Base-by-base conservation (phyloP, 1,140 invertebrate genomes). In the Drosophila pseudoananassae region DNA sequence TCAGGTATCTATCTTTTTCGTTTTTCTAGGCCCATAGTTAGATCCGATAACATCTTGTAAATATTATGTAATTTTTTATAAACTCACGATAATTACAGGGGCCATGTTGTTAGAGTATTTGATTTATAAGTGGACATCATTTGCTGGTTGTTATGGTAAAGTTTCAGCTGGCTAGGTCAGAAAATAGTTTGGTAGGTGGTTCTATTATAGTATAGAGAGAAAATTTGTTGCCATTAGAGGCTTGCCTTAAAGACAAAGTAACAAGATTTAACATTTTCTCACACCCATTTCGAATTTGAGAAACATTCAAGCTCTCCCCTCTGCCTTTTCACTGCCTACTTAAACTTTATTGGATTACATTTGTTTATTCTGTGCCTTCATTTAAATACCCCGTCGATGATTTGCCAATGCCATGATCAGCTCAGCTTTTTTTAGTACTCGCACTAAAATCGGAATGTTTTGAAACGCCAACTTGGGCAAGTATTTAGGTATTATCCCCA, bases 31-130 rank as follows among this genome's bases (percentile, higher is more conserved):
- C 51, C 81, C 61, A 71, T 77, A 74, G 56, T 68, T 81, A 71
- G n/a, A 38, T 51, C 53, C 75, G 82, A 87, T 87, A 87, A 87
- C 82, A 85, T 85, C 82, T 87, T 87, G 82, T 87, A 87, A 87
- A 87, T 87, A 87, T 87, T 87, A 70, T 87, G 82, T 87, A 87
- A 87, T 87, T 87, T 85, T 87, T 81, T 76, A 77, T 76, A 81
- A 81, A 81, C 78, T 87, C 80, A 61, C 66, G 65, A 76, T 87
- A 87, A 87, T 87, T 87, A 87, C 73, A 87, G 82, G 46, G 74
- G 47, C 17, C 74, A 64, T 59, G 75, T 87, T 81, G 81, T 87
- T 87, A 63, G 82, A 15, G 40, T 61, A 81, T 78, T 87, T 87
- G 82, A 87, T 87, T 87, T 87, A 87, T 87, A 87, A 78, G 78